Evolutionary conservation across 2,888 invertebrate species (phyloP).

Genomic region (Leucoptera coffeella): DNA sequence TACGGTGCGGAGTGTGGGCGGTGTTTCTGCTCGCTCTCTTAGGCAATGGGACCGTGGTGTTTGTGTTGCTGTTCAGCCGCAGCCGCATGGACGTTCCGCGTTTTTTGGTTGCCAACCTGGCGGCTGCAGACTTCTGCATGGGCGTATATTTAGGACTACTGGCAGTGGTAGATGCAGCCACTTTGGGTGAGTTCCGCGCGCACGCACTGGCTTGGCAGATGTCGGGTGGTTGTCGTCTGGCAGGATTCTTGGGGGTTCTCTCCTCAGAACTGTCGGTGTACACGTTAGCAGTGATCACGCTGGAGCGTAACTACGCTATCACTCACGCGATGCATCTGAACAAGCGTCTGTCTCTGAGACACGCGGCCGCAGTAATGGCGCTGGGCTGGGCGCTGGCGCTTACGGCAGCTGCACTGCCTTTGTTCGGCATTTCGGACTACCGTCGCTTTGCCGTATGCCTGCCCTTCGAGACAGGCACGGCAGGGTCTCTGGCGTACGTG

Average conservation of each 20-base stretch:
- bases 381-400: constrained; percentile 90
- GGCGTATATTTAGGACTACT: constrained; percentile 89
- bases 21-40: constrained; percentile 92
- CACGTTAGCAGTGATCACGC: constrained; percentile 91
- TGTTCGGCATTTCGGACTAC: constrained; percentile 90
- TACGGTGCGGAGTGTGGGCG: constrained; percentile 95
- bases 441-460: constrained; percentile 94
- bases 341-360: constrained; percentile 83
- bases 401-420: constrained; percentile 80
- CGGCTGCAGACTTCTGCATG: constrained; percentile 96
- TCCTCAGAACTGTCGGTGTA: constrained; percentile 93
- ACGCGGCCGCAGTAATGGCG: constrained; percentile 88
- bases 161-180: constrained; percentile 93
- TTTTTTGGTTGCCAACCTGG: constrained; percentile 93
- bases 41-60: constrained; percentile 93
- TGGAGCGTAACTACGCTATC: constrained; percentile 94
- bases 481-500: constrained; percentile 80
- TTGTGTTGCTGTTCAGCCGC: constrained; percentile 84
- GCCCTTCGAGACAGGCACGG: constrained; percentile 83
- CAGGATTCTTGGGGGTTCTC: constrained; percentile 91
- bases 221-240: constrained; percentile 86
- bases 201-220: constrained; percentile 98
- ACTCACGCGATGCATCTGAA: constrained; percentile 97
- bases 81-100: constrained; percentile 95
- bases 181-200: constrained; percentile 91